phyloP scores from a whole-genome alignment of 1,140 invertebrate species.

The Dinoponera quadriceps region DNA sequence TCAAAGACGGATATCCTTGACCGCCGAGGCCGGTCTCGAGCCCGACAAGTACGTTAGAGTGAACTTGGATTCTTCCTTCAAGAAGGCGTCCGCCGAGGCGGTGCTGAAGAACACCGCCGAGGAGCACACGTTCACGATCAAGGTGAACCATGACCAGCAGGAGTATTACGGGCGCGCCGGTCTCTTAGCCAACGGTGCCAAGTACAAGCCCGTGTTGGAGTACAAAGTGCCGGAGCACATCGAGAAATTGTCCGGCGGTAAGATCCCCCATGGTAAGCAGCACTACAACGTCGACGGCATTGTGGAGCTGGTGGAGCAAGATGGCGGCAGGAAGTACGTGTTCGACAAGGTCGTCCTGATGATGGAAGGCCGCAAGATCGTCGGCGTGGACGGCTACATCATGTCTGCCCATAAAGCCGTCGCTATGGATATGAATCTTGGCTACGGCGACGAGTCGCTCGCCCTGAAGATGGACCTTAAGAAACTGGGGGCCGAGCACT shows the following conservation, averaged over 20 bases:
- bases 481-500: conserved; percentile 62
- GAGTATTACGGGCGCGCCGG: conserved; percentile 88
- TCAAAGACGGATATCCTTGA: conserved; percentile 87
- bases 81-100: conserved; percentile 85
- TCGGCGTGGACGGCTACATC: conserved; percentile 86
- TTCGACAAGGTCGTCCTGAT: conserved; percentile 87
- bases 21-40: conserved; percentile 83
- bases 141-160: conserved; percentile 86
- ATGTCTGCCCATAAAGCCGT: conserved; percentile 79
- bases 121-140: conserved; percentile 86
- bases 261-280: conserved; percentile 76
- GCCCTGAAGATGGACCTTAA: conserved; percentile 82
- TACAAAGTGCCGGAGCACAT: conserved; percentile 87
- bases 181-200: conserved; percentile 86
- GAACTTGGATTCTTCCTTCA: conserved; percentile 87
- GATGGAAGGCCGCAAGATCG: conserved; percentile 80
- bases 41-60: conserved; percentile 86
- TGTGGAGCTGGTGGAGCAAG: conserved; percentile 85
- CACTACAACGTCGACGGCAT: conserved; percentile 86
- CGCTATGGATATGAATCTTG: conserved; percentile 85
- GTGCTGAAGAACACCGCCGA: conserved; percentile 85
- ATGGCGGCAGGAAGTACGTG: conserved; percentile 85
- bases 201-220: conserved; percentile 90
- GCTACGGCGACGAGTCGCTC: conserved; percentile 85
- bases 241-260: conserved; percentile 77